Evolutionary conservation across 2,888 invertebrate genomes (phyloP), one percentile per base, ranked within the genome.

Genomic region (Leuctra nigra): DNA sequence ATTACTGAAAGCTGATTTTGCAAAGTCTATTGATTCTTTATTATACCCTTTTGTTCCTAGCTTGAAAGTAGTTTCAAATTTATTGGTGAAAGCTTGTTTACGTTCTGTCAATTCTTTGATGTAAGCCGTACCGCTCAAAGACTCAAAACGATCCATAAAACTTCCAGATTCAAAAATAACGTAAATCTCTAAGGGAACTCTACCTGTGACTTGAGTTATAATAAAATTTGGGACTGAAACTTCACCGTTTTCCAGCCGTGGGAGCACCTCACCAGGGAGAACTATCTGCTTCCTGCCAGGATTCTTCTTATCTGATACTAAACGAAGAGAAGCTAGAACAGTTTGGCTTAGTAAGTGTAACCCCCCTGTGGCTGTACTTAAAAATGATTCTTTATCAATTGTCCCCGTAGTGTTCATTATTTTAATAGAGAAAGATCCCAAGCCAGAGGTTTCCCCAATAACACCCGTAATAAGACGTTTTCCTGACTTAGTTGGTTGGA

Each of bases 1-100:
- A 70, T 97, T 98, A 59, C 96, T 93, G 50, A 98, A 70, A 0
- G 90, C 90, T 18, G 90, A 84, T 67, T 87, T 83, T 0, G 94
- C 97, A 70, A 90, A 84, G 0, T 71, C 67, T 44, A 93, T 78
- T 44, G 58, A 56, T 16, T 56, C 38, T 11, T 36, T 68, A 39
- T 68, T 66, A 69, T 68, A 76, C 23, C 88, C 88, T 68, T 90
- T 92, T 4, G 78, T 73, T 50, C 75, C 73, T 33, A 98, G 73
- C 39, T 81, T 75, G 69, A 97, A 99, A 3, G 80, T 83, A 6
- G 80, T 73, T 64, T 95, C 90, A 70, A 98, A 98, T 63, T 85
- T 83, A 1, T 78, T 72, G 53, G 87, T 82, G 67, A 96, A 98
- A 0, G 75, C 69, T 1, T 70, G 67, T 56, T 78, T 78, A 63